These are phyloP conservation scores for Numenius arquata DNA, from an alignment of 2,113 vertebrate species.

Conservation along the genomic window DNA sequence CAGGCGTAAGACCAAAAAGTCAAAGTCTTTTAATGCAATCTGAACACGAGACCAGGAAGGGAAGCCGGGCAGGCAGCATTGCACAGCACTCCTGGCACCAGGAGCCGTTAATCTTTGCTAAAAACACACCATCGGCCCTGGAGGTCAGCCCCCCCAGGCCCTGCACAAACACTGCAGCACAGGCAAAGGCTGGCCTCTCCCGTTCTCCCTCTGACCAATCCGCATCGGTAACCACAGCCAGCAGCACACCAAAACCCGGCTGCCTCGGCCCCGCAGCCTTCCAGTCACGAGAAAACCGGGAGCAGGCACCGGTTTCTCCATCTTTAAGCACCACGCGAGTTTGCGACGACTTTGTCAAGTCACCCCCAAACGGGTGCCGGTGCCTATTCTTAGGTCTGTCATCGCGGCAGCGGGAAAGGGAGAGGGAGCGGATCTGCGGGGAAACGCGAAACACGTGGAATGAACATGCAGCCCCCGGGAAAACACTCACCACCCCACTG, in stretches of 20 bases:
- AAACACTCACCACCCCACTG: not conserved
- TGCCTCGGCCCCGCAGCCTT: not conserved
- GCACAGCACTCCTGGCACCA: not conserved
- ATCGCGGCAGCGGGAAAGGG: not conserved
- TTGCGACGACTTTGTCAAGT: conserved; percentile 20
- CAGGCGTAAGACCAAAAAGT: not conserved
- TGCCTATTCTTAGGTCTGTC: not conserved
- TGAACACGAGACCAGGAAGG: not conserved
- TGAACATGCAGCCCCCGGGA: not conserved
- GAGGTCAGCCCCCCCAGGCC: conserved; percentile 23
- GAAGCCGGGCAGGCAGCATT: not conserved
- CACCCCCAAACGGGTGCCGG: not conserved
- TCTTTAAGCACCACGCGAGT: not conserved
- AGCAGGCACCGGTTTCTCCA: rapidly evolving
- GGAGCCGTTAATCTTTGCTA: not conserved
- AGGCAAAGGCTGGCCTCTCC: not conserved
- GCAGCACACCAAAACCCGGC: not conserved
- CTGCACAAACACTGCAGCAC: not conserved
- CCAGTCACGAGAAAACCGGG: not conserved
- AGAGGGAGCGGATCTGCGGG: not conserved
- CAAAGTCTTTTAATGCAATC: not conserved
- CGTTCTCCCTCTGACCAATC: not conserved
- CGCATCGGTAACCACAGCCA: not conserved
- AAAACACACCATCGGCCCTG: not conserved
- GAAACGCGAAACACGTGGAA: not conserved